Conservation (phyloP, 2,113 vertebrate genomes). For the Taurulus bubalis region DNA sequence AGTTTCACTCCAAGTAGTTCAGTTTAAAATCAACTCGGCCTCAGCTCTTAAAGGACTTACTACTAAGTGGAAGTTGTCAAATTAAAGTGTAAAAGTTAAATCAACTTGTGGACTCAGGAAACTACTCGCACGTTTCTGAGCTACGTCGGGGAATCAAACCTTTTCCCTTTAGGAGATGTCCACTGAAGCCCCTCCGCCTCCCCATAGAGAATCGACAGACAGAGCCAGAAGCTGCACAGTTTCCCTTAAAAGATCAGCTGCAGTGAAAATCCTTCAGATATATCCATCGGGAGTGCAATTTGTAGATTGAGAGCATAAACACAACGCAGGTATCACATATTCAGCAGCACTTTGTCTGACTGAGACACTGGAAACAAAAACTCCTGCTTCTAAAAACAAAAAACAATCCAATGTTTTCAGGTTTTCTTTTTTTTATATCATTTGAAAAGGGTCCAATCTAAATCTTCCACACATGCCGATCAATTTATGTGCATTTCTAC, state of each 20-base stretch:
- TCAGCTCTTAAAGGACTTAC: conserved; percentile 3
- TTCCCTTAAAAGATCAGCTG: conserved; percentile 46
- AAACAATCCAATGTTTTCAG: not conserved
- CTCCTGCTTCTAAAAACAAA: conserved; percentile 1
- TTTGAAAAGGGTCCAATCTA: conserved; percentile 15
- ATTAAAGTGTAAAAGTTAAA: conserved; percentile 10
- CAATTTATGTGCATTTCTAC: conserved; percentile 18
- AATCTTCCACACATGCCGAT: conserved; percentile 12
- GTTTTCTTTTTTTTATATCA: conserved; percentile 8
- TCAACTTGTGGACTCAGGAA: conserved; percentile 1
- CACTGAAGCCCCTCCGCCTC: not conserved
- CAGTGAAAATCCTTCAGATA: conserved; percentile 44
- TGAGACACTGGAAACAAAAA: conserved; percentile 28
- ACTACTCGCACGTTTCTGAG: conserved; percentile 20
- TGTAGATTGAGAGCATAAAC: conserved; percentile 36
- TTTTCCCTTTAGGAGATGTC: conserved; percentile 10
- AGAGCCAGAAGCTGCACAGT: conserved; percentile 35
- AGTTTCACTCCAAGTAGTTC: conserved; percentile 63
- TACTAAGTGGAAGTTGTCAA: not conserved
- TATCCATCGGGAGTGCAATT: conserved; percentile 63
- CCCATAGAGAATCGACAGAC: conserved; percentile 24
- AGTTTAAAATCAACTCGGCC: conserved; percentile 48
- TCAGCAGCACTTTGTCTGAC: not conserved
- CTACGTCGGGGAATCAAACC: not conserved
- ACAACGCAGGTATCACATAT: conserved; percentile 31